Conservation (phyloP, 2,797 vertebrate genomes). For the Lithobates sylvaticus region DNA sequence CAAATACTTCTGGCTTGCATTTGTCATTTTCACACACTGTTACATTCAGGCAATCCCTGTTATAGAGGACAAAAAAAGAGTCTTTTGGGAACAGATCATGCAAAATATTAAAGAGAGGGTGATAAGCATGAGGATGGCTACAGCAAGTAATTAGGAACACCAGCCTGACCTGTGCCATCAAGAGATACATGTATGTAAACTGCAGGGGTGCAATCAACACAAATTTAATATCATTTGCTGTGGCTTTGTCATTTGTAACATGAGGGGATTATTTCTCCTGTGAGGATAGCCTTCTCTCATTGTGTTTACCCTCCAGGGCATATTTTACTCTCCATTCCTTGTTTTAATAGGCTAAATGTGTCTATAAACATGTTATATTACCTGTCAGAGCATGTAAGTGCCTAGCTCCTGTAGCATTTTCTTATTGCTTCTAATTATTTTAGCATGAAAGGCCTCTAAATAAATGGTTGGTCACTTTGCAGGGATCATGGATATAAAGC, state of each 20-base stretch:
- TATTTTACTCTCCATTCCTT: conserved; percentile 1
- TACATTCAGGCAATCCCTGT: conserved; percentile 19
- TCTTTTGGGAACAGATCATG: conserved; percentile 27
- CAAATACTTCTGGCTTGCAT: conserved; percentile 18
- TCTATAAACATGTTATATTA: conserved; percentile 47
- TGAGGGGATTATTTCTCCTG: conserved; percentile 35
- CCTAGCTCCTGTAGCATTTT: not conserved
- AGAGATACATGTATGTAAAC: conserved; percentile 29
- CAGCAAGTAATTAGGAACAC: conserved; percentile 36
- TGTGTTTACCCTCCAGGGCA: conserved; percentile 34
- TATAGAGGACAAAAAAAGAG: conserved; percentile 17
- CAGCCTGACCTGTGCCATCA: conserved; percentile 4
- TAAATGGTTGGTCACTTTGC: not conserved
- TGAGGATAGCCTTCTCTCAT: not conserved
- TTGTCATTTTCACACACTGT: conserved; percentile 29
- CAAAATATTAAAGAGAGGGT: conserved; percentile 42
- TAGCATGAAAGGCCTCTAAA: not conserved
- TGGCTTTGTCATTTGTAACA: conserved; percentile 48
- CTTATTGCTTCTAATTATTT: conserved; percentile 19
- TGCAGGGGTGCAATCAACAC: conserved; percentile 17
- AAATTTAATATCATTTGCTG: conserved; percentile 9
- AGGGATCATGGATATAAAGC: too few relatives aligned
- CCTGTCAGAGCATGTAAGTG: conserved; percentile 11
- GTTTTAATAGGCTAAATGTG: conserved; percentile 28
- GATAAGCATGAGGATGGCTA: not conserved